Conservation (phyloP, 2,797 vertebrate genomes). For the Falco columbarius region DNA sequence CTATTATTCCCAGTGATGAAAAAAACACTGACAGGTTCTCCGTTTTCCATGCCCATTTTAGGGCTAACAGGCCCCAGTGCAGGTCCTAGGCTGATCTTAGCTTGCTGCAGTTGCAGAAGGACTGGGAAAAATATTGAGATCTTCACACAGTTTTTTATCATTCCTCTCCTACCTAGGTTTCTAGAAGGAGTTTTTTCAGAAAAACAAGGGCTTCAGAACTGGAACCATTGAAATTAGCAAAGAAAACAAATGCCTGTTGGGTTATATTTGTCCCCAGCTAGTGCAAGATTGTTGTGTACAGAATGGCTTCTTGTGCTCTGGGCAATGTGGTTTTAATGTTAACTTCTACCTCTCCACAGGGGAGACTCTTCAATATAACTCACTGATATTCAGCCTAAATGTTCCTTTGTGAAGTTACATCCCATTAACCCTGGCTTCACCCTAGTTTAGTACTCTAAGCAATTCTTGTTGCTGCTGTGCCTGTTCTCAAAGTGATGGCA, state of each 20-base stretch:
- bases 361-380: not conserved
- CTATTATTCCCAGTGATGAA: not conserved
- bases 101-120: not conserved
- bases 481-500: not conserved
- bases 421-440: constrained; percentile 48
- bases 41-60: not conserved
- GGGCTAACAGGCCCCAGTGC: not conserved
- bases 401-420: constrained; percentile 14
- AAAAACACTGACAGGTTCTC: not conserved
- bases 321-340: constrained; percentile 42
- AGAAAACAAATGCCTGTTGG: not conserved
- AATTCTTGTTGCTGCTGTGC: not conserved
- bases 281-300: not conserved
- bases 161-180: not conserved
- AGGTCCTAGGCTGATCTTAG: not conserved
- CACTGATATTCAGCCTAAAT: not conserved
- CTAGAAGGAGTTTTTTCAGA: not conserved
- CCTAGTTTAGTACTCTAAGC: not conserved
- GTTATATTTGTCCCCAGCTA: not conserved
- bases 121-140: not conserved
- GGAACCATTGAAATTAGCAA: not conserved
- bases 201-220: not conserved
- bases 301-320: constrained; percentile 18
- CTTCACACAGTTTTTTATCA: not conserved
- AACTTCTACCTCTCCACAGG: constrained; percentile 35